Base-by-base conservation (phyloP, 2,888 invertebrate genomes). In the Cremastobaeus sp. region DNA sequence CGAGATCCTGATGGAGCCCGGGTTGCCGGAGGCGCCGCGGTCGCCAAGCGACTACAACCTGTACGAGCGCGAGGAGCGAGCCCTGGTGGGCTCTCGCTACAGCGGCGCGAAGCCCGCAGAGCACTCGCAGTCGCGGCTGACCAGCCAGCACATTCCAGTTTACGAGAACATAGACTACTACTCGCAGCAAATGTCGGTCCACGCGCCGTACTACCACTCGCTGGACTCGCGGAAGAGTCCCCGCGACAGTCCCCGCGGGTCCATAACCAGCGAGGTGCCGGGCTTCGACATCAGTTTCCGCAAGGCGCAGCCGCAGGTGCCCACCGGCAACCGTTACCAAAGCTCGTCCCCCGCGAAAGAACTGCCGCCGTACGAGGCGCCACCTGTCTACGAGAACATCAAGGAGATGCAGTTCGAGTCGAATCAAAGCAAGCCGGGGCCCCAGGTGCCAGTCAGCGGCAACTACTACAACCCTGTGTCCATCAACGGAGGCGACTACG, bases 101-200 rank as follows among this genome's bases (percentile, higher is more conserved):
- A 93, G 93, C 37, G 93, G 93, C 30, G 93, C 94, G 50, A 94
- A 93, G 84, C 90, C 92, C 76, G 91, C 93, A 5, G 93, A 93
- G 83, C 91, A 91, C 64, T 79, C 64, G 85, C 88, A 84, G 43
- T 78, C 66, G 18, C 87, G 89, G 41, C 39, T 52, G 14, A 79
- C 74, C 88, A 82, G 81, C 48, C 84, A 81, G 32, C 83, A 84
- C 60, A 88, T 88, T 4, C 92, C 92, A 0, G 92, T 95, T 18
- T 95, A 95, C 85, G 95, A 95, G 86, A 95, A 95, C 87, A 90
- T 95, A 55, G 95, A 95, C 78, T 95, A 94, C 84, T 95, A 94
- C 89, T 90, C 91, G 3, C 91, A 91, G 59, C 89, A 90, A 77
- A 88, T 89, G 2, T 77, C 77, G 54, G 89, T 90, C 21, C 90